Base-by-base conservation (phyloP, 2,797 vertebrate species). In the Moxostoma hubbsi region DNA sequence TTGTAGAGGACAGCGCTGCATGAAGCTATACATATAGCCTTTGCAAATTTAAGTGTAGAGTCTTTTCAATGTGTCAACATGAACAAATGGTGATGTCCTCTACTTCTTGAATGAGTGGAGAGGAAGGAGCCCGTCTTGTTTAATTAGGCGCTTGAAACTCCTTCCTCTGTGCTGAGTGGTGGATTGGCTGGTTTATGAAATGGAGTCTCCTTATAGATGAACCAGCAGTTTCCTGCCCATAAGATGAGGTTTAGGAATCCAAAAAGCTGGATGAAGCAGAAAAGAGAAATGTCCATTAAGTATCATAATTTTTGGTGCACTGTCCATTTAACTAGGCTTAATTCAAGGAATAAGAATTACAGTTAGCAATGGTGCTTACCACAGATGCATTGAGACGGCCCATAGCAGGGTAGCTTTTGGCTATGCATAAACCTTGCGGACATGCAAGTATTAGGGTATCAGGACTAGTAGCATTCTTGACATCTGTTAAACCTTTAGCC, bases 301-400 rank as follows among this genome's bases (percentile, higher is more conserved):
- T 24, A 24, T 24, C 24, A 24, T 24, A 1, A 2, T 24, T 24
- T 24, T 24, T 24, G 24, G 24, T 24, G 24, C 24, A 24, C 24
- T 24, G 24, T 24, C 24, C 24, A 24, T 24, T 43, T 43, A 36
- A 69, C 24, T 24, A 55, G 18, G 36, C 61, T 45, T 63, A 1
- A 63, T 4, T 5, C 15, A 1, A 2, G 45, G n/a, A 57, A 46
- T 3, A 4, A 51, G 47, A 61, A n/a, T 5, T 54, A 65, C 3
- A 11, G 4, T 11, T 1, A 53, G n/a, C 43, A 43, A 8, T 58
- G 4, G 1, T 1, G 6, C 92, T 94, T 87, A 98, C 97, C 95
- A 98, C 97, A 0, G 97, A 98, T 84, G 96, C 94, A 75, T 97
- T 98, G 79, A 96, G 96, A 73, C 96, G 94, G 2, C 96, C 96